Percentiles rank a stretch among this genome's conserved stretches.
Evolutionary conservation across 2,797 vertebrate genomes (phyloP).

Genomic region (Galago senegalensis): DNA sequence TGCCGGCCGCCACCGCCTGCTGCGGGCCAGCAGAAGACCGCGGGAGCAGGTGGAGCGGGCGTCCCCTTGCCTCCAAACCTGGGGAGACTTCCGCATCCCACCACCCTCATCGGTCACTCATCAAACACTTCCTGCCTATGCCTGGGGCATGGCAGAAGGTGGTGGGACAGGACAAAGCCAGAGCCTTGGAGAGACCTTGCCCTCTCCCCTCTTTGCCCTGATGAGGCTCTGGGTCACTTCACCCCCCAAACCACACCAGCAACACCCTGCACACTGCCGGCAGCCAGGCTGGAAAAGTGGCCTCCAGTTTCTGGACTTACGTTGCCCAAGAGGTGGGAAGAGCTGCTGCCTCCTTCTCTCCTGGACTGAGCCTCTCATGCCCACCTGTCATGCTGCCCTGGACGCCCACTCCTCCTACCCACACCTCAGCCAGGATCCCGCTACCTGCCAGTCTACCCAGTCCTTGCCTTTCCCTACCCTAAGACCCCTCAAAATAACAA

Average conservation of each 20-base stretch:
- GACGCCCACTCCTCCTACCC: not conserved
- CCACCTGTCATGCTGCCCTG: not conserved
- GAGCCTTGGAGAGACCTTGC: not conserved
- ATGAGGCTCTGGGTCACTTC: not conserved
- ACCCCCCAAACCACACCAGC: too few relatives aligned
- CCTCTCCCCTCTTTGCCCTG: not conserved
- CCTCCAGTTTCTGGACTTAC: not conserved
- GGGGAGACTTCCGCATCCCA: not conserved
- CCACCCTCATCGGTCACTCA: not conserved
- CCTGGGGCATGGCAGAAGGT: fast-evolving
- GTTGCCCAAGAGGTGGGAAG: not conserved
- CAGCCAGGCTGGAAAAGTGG: not conserved
- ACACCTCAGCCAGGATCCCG: not conserved
- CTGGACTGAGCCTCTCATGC: not conserved
- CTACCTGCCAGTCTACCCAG: not conserved
- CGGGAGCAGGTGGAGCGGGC: fast-evolving
- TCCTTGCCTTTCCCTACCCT: not conserved
- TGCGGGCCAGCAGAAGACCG: not conserved
- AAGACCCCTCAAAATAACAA: not conserved
- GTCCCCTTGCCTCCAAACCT: not conserved
- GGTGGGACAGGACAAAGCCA: not conserved
- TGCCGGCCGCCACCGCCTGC: not conserved
- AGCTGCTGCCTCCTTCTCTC: not conserved
- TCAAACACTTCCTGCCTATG: not conserved
- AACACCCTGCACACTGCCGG: fast-evolving